Conservation (phyloP, 2,888 invertebrate species). For the Apotomis betuletana region DNA sequence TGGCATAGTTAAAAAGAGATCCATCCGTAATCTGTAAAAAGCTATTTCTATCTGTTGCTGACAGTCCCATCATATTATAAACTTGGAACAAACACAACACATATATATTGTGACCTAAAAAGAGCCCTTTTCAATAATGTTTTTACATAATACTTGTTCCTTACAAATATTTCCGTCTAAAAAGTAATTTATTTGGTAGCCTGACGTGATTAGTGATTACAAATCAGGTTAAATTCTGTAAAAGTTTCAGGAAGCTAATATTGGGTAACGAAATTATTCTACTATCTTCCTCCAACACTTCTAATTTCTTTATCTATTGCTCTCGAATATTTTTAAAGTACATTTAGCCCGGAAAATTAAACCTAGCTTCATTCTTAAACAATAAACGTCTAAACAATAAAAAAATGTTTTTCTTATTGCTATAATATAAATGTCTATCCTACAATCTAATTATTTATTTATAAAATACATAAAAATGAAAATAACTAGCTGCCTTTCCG, state of each 20-base stretch:
- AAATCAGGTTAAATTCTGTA: background rate
- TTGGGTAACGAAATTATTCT: background rate
- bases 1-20: too few species aligned
- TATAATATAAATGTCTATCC: slow-evolving; percentile 40
- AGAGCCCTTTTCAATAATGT: slow-evolving; percentile 4
- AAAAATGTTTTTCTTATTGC: slow-evolving; percentile 28
- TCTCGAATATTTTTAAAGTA: slow-evolving; percentile 1
- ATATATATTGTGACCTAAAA: background rate
- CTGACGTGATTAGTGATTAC: background rate
- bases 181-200: background rate
- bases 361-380: slow-evolving; percentile 31
- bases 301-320: too few species aligned
- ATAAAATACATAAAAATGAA: slow-evolving; percentile 40
- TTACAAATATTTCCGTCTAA: slow-evolving; percentile 1
- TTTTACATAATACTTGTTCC: slow-evolving; percentile 14
- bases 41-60: background rate
- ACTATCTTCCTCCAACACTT: background rate
- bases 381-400: slow-evolving; percentile 29
- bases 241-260: slow-evolving; percentile 12
- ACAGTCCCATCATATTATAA: background rate
- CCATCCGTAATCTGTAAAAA: too few species aligned
- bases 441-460: slow-evolving; percentile 32
- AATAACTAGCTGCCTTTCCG: slow-evolving; percentile 38
- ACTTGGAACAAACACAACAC: background rate
- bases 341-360: slow-evolving; percentile 5